Base-by-base conservation (phyloP, 2,888 invertebrate genomes). In the Epirrita christyi region DNA sequence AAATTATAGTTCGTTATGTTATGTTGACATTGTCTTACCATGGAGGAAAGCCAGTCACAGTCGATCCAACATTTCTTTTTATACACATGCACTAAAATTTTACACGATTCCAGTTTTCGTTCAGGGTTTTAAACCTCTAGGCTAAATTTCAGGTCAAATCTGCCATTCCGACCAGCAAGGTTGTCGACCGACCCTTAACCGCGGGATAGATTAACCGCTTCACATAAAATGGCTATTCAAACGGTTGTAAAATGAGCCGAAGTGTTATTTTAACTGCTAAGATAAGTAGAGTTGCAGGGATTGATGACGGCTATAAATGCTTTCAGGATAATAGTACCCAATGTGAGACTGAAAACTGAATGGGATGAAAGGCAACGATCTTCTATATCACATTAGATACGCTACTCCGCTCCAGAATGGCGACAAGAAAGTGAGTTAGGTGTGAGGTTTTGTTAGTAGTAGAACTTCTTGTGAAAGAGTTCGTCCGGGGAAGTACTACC, bases 221-320 rank as follows among this genome's bases (percentile, higher is more conserved):
- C 29, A 40, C 36, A 37, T 36, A 44, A 52, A 52, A 44, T 8
- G 28, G 27, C 47, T 13, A 49, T 53, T 38, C 13, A 46, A 42
- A 38, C 13, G 42, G 47, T 38, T 43, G 43, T 53, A 53, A 53
- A 41, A 28, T 37, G 38, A 45, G 15, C 45, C 15, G 34, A 32
- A 48, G 58, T 53, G 53, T 29, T 58, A 49, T 45, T 53, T 48
- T 49, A 53, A 53, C 40, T 36, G 53, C 47, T 38, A 9, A 28
- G 28, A 45, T 45, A 53, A 56, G 46, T 49, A 46, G 15, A 41
- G 34, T 8, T n/a, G n/a, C n/a, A 10, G 36, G 21, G n/a, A 41
- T 46, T n/a, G 14, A 14, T 11, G 8, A 46, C n/a, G n/a, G 9
- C 49, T 45, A 11, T 50, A 49, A 55, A 49, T n/a, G 37, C 37